A percentile compares a stretch with the other conserved stretches of the same genome.
These are phyloP conservation scores for Campoplex capitator DNA, from an alignment of 2,888 invertebrate genomes.

Conservation along the genomic window DNA sequence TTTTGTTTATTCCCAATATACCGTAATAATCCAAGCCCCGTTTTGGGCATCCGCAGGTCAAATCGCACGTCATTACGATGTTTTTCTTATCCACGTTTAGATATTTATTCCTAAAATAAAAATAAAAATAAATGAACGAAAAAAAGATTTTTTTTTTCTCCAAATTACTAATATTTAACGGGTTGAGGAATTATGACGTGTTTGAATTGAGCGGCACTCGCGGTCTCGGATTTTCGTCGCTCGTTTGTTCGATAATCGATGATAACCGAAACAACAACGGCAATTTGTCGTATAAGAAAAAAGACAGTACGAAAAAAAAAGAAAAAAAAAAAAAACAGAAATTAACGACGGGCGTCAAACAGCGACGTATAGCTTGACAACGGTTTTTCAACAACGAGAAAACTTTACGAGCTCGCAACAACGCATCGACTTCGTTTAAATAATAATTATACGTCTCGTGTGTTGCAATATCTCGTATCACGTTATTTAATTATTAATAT, in stretches of 20 bases:
- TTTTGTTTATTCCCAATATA: conserved; percentile 89
- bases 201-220: conserved; percentile 51
- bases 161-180: not conserved
- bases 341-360: conserved; percentile 68
- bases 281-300: conserved; percentile 24
- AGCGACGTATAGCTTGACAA: conserved; percentile 72
- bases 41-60: conserved; percentile 68
- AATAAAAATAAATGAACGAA: not conserved
- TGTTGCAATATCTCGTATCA: conserved; percentile 50
- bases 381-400: conserved; percentile 67
- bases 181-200: conserved; percentile 9
- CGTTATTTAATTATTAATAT: conserved; percentile 70
- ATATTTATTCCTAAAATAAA: too few relatives aligned
- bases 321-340: conserved; percentile 69
- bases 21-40: conserved; percentile 93
- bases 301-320: conserved; percentile 58
- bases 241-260: conserved; percentile 66
- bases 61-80: conserved; percentile 47
- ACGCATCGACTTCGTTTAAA: conserved; percentile 70
- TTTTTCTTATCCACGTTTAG: not conserved
- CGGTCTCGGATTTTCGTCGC: conserved; percentile 7
- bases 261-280: conserved; percentile 3
- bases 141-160: not conserved
- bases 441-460: conserved; percentile 72
- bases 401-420: conserved; percentile 76